Base-by-base conservation (phyloP, 2,888 invertebrate species). In the Lepetodrilus schrolli region DNA sequence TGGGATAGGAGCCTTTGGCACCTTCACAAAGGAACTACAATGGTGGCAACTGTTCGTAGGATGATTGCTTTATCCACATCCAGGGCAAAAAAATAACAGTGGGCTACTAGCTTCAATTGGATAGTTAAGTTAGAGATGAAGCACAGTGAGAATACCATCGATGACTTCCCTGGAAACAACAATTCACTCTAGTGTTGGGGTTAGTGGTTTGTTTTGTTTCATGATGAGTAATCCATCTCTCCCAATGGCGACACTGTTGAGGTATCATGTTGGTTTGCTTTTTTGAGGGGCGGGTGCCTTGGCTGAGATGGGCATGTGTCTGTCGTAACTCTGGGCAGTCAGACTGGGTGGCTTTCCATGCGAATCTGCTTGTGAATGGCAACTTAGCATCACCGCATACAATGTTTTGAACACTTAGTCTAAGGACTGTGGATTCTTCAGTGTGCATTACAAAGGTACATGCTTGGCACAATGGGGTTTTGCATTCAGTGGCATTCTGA, bases 131-230 rank as follows among this genome's bases (percentile, higher is more conserved):
- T 73, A 51, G 0, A 80, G 71, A 49, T 82, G 81, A 0, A 83
- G 50, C 0, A 78, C 77, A n/a, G 78, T 80, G 0, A 77, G 10
- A 2, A 83, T 43, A 21, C 78, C 82, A 66, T 78, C 74, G 3
- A 83, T 21, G n/a, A 78, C 70, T 7, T 34, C 37, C 5, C 80
- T 50, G n/a, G 82, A 80, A 23, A 81, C 76, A 21, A 83, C 69
- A 30, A 82, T 80, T 3, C 73, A 65, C 13, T 82, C 80, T 1
- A 69, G 37, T 7, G 65, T 8, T 0, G 72, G 75, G 17, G 48
- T 8, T 17, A 74, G 37, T n/a, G 75, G 77, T 2, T 75, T 75
- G 38, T 51, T 26, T 2, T 48, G 20, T 34, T 34, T 36, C 2
- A 75, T 75, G 5, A 79, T 51, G 1, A 80, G 43, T 2, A 79